Base-by-base conservation (phyloP, 2,797 vertebrate species). In the Sternotherus odoratus region DNA sequence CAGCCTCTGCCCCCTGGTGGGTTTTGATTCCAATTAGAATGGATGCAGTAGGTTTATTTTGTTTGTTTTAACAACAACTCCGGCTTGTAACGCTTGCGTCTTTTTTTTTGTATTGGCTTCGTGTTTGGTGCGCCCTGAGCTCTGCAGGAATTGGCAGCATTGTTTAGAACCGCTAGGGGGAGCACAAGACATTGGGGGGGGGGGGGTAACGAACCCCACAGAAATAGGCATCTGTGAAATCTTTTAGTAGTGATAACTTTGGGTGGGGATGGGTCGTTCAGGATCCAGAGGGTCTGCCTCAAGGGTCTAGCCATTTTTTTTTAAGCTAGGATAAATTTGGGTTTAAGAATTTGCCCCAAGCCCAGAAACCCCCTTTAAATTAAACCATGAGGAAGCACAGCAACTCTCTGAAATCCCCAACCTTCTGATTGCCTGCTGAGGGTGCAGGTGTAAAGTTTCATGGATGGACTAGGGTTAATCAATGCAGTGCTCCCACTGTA, bases 341-440 rank as follows among this genome's bases (percentile, higher is more conserved):
- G 5, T 0, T 66, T 79, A 13, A 24, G 72, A 79, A 17, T 46
- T 50, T 24, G 51, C 1, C 12, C n/a, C 2, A 16, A 78, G 87
- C 39, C 92, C 92, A 92, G 87, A 88, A n/a, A 78, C 77, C 83
- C 81, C 79, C 87, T 63, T 39, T 92, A 85, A 94, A 81, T 46
- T 50, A 83, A 91, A 80, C 60, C 69, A 75, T 43, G 56, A 1
- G 12, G 28, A 48, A 82, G 12, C 81, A 17, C 88, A 87, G 77
- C 80, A 90, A 49, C 23, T 84, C 82, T 26, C 17, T 88, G 87
- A 85, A 75, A n/a, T 82, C 21, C 46, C 26, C 5, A 79, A 21
- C 54, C 15, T 43, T 86, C 6, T 82, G 5, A 4, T 24, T 82
- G 26, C 56, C 83, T 79, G 4, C 28, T 48, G 19, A 81, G n/a